phyloP scores from a whole-genome alignment of 2,888 invertebrate species.

The Opisthograptis luteolata region DNA sequence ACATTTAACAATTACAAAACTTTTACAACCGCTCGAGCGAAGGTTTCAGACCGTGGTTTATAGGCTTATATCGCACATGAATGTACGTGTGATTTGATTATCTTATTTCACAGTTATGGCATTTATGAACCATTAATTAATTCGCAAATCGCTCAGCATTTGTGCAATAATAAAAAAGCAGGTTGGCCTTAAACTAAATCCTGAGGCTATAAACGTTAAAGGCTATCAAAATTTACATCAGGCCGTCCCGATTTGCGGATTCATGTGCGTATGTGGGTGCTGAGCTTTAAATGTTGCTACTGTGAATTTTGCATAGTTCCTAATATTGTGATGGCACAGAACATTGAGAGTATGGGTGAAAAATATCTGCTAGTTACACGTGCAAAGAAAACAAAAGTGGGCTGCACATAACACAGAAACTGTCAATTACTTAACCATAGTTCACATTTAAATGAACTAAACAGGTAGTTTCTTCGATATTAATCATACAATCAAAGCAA shows the following conservation, averaged over 20 bases:
- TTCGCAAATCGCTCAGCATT: slow-evolving; percentile 56
- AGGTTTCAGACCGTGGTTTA: slow-evolving; percentile 32
- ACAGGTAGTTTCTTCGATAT: too few species aligned
- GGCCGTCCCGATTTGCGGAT: slow-evolving; percentile 72
- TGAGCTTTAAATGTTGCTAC: slow-evolving; percentile 56
- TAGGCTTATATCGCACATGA: slow-evolving; percentile 20
- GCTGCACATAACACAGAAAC: too few species aligned
- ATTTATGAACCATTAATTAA: slow-evolving; percentile 56
- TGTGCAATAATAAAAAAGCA: slow-evolving; percentile 60
- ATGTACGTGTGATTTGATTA: slow-evolving; percentile 29
- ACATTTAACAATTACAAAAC: slow-evolving; percentile 21
- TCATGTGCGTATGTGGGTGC: slow-evolving; percentile 72
- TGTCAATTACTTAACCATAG: too few species aligned
- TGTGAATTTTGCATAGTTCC: slow-evolving; percentile 62
- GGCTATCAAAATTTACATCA: slow-evolving; percentile 76
- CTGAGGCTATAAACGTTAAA: slow-evolving; percentile 71
- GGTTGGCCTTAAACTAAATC: slow-evolving; percentile 73
- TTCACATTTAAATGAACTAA: too few species aligned
- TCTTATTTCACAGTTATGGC: slow-evolving; percentile 44
- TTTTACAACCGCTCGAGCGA: slow-evolving; percentile 6
- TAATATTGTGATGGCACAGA: background rate
- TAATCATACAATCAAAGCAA: too few species aligned
- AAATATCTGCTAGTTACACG: background rate
- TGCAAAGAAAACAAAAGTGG: background rate
- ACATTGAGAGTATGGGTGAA: slow-evolving; percentile 13